phyloP scores from a whole-genome alignment of 1,140 invertebrate genomes.

The Helicorthomorpha holstii region DNA sequence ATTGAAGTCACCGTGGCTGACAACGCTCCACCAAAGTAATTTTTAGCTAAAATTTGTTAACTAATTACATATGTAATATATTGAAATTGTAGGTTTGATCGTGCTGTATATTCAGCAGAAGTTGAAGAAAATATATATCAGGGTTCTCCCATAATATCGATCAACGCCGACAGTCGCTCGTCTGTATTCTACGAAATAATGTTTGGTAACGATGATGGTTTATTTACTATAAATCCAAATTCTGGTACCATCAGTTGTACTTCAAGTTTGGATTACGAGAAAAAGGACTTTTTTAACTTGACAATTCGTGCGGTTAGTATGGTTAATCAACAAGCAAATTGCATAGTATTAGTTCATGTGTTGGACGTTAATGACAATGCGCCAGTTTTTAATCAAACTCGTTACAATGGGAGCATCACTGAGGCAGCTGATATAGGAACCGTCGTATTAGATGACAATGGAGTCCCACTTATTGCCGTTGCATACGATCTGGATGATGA shows the following conservation, averaged over 20 bases:
- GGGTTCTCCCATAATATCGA: constrained; percentile 54
- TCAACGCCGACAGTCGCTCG: constrained; percentile 59
- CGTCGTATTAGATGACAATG: constrained; percentile 43
- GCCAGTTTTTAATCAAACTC: constrained; percentile 49
- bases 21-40: constrained; percentile 58
- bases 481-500: constrained; percentile 61
- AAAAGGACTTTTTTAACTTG: constrained; percentile 56
- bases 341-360: constrained; percentile 27
- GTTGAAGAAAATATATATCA: constrained; percentile 65
- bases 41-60: constrained; percentile 13
- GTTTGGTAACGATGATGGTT: constrained; percentile 50
- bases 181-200: constrained; percentile 64
- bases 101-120: constrained; percentile 48
- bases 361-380: constrained; percentile 55
- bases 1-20: constrained; percentile 73
- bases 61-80: no score
- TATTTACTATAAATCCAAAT: constrained; percentile 66
- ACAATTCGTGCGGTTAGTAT: constrained; percentile 70
- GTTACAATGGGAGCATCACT: constrained; percentile 49
- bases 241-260: constrained; percentile 52
- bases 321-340: constrained; percentile 32
- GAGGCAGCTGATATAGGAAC: constrained; percentile 51
- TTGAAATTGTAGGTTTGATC: constrained; percentile 35
- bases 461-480: constrained; percentile 55
- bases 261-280: constrained; percentile 61